Evolutionary conservation across 1,140 invertebrate genomes (phyloP), one percentile per base, ranked within the genome.

Genomic region (Adoxophyes honmai): DNA sequence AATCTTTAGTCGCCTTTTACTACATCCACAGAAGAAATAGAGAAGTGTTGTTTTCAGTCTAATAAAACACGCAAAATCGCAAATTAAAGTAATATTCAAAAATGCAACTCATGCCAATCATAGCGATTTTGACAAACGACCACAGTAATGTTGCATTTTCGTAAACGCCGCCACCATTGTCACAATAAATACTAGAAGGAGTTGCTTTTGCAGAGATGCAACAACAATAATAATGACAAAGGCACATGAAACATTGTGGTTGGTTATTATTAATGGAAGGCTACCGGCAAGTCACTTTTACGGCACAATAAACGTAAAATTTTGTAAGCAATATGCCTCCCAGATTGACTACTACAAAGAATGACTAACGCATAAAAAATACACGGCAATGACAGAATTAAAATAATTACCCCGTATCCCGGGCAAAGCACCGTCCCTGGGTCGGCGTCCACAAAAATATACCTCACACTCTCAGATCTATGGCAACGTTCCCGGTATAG

Each of bases 381-480:
- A 86, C 79, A 86, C 73, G 70, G 73, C 82, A 83, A 83, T 85
- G 86, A 87, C 82, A 85, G 78, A 86, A 88, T 86, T 78, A 78
- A 83, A 88, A 88, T 88, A 88, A 88, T 88, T 88, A 88, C 82
- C 84, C 79, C 80, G 78, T 83, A 81, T 87, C 84, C 86, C 86
- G 81, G 86, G 83, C 81, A 80, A 81, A 76, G 76, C 80, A 75
- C 64, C 71, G 75, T 70, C 60, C 60, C 62, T 67, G 28, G 57
- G 68, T 62, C 63, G 54, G 42, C 59, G 55, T 58, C 44, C 34
- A 55, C 59, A 71, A 71, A 75, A 71, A 66, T 78, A 83, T 73
- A 64, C 13, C 68, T 53, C 37, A 86, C 82, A 58, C 62, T 14
- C 61, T 88, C 66, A 54, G 14, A 55, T 48, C 52, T 34, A 61